These are phyloP conservation scores for Myrmecobius fasciatus DNA, from an alignment of 2,113 vertebrate species.

Conservation along the genomic window DNA sequence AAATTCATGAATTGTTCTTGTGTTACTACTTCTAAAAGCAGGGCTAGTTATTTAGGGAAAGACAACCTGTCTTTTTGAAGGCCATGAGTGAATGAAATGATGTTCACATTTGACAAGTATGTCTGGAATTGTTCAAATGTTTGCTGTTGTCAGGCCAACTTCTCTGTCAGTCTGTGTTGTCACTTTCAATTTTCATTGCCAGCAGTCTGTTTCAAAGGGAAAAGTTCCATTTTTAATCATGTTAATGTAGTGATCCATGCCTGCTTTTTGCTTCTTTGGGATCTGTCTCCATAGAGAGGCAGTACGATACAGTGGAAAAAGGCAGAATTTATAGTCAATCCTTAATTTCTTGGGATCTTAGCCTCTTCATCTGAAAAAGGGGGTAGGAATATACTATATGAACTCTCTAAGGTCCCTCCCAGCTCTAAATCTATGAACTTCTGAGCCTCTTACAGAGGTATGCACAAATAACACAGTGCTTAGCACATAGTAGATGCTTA, in stretches of 20 bases:
- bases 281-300: background rate
- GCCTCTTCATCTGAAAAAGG: too few species aligned
- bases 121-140: constrained; percentile 2
- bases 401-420: too few species aligned
- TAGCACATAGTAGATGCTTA: too few species aligned
- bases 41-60: background rate
- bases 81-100: background rate
- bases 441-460: too few species aligned
- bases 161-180: background rate
- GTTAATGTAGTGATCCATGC: background rate
- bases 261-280: background rate
- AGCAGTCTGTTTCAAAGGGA: background rate
- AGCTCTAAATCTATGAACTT: too few species aligned
- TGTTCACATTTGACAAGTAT: constrained; percentile 3
- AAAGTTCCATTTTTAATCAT: background rate
- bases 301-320: background rate
- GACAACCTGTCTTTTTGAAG: background rate
- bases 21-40: background rate
- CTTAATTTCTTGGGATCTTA: too few species aligned
- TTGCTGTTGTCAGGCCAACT: background rate
- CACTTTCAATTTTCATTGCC: background rate
- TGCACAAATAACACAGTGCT: too few species aligned
- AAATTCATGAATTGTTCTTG: background rate
- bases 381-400: too few species aligned
- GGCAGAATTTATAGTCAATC: background rate